These are phyloP conservation scores for Pemphigus obesinymphae DNA, from an alignment of 1,140 invertebrate genomes.

Conservation along the genomic window DNA sequence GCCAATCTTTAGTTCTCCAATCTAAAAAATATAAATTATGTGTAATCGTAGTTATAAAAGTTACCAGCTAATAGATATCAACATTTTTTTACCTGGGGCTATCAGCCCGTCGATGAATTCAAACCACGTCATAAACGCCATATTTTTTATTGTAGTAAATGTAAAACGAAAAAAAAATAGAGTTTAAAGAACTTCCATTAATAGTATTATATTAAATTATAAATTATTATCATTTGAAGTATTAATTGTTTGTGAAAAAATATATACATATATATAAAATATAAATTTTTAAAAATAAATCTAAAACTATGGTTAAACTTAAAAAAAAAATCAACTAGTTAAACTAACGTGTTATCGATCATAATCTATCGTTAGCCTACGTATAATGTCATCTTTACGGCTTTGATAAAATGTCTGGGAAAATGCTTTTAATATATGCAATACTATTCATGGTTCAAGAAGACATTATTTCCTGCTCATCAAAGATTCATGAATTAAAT, in stretches of 20 bases:
- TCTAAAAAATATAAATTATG: slow-evolving; percentile 53
- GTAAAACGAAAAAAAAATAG: too few species aligned
- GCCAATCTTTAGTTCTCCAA: slow-evolving; percentile 59
- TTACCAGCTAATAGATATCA: neutral
- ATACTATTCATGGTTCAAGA: slow-evolving; percentile 35
- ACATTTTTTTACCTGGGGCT: neutral
- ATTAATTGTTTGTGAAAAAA: too few species aligned
- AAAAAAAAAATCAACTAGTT: neutral
- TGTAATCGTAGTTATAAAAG: neutral
- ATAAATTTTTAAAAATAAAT: neutral
- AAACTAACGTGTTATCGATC: neutral
- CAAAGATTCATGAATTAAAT: slow-evolving; percentile 27
- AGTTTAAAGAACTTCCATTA: neutral
- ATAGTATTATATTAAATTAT: neutral
- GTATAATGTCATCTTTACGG: neutral
- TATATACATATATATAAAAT: too few species aligned
- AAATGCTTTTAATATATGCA: slow-evolving; percentile 33
- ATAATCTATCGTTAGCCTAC: neutral
- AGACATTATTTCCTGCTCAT: slow-evolving; percentile 39
- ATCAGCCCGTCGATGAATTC: neutral
- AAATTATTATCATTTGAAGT: too few species aligned
- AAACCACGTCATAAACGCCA: slow-evolving; percentile 18
- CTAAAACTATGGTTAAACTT: slow-evolving; percentile 1
- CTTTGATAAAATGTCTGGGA: neutral
- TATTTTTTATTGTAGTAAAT: neutral